These are phyloP conservation scores for Vultur gryphus DNA, from an alignment of 2,797 vertebrate genomes.

Conservation along the genomic window DNA sequence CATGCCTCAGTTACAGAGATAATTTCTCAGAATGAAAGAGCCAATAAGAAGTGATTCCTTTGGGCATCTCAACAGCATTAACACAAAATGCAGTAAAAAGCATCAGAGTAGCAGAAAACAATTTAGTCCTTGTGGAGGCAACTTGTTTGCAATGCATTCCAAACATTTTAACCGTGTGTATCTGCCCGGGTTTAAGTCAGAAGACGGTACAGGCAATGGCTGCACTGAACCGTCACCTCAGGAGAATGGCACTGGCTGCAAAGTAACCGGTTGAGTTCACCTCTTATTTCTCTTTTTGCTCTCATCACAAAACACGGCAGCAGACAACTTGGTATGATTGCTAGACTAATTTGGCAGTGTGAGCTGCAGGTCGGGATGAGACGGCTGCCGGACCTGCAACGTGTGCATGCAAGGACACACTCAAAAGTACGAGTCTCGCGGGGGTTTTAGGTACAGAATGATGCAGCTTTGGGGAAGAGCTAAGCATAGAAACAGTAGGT, in stretches of 20 bases:
- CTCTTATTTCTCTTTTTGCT: not conserved
- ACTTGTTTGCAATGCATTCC: not conserved
- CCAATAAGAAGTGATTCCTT: constrained; percentile 14
- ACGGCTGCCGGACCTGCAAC: not conserved
- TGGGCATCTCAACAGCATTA: constrained; percentile 27
- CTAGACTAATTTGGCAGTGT: not conserved
- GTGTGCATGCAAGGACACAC: not conserved
- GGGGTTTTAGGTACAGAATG: not conserved
- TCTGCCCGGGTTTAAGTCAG: not conserved
- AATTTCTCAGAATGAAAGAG: constrained; percentile 18
- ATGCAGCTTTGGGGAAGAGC: not conserved
- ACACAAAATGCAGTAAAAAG: not conserved
- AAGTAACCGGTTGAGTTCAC: not conserved
- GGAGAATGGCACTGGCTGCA: not conserved
- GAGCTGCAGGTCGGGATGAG: not conserved
- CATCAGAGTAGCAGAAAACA: not conserved
- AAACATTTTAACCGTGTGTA: not conserved
- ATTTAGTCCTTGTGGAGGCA: not conserved
- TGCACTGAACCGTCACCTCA: not conserved
- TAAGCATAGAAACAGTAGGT: not conserved
- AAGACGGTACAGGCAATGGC: not conserved
- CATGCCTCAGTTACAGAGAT: not conserved
- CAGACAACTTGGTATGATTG: not conserved
- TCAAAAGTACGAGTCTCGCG: fast-evolving
- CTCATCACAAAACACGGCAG: not conserved